These are phyloP conservation scores for Poeciliopsis presidionis DNA, from an alignment of 2,797 vertebrate species.

Conservation along the genomic window DNA sequence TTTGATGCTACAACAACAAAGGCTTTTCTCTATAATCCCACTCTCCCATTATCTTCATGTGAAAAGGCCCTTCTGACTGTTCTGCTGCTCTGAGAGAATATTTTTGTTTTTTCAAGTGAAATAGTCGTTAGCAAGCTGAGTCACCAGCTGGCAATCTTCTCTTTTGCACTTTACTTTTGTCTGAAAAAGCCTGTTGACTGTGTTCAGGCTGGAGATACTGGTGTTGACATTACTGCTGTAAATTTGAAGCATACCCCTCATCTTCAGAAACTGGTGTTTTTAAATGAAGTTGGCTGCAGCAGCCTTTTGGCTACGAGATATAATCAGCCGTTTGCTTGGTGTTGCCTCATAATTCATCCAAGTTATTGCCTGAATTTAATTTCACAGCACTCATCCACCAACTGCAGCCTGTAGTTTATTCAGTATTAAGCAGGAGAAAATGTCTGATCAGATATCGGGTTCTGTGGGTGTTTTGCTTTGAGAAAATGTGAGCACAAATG, in stretches of 20 bases:
- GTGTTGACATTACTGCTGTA: constrained; percentile 15
- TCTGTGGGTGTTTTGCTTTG: background rate
- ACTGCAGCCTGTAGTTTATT: constrained; percentile 12
- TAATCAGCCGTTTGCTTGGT: constrained; percentile 31
- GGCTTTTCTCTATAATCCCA: constrained; percentile 6
- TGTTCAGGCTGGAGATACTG: constrained; percentile 16
- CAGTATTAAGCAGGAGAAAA: background rate
- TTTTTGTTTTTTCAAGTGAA: constrained; percentile 24
- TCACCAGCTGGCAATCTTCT: constrained; percentile 8
- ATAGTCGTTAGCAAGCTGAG: constrained; percentile 5
- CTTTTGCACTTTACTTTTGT: background rate
- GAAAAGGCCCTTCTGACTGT: background rate
- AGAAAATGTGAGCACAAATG: background rate
- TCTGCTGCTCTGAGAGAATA: constrained; percentile 18
- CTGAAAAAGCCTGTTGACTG: background rate
- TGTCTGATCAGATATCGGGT: constrained; percentile 8
- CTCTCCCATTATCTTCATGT: constrained; percentile 2
- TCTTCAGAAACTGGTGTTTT: constrained; percentile 10
- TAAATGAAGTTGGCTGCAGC: constrained; percentile 19
- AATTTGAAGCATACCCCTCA: constrained; percentile 17
- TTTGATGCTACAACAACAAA: background rate
- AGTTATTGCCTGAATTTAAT: constrained; percentile 24
- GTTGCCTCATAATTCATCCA: constrained; percentile 38
- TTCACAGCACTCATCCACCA: constrained; percentile 31
- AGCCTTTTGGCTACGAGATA: constrained; percentile 15